Conservation (phyloP, 37 sponge, comb jelly and placozoan species). For the Halichondria panicea region DNA sequence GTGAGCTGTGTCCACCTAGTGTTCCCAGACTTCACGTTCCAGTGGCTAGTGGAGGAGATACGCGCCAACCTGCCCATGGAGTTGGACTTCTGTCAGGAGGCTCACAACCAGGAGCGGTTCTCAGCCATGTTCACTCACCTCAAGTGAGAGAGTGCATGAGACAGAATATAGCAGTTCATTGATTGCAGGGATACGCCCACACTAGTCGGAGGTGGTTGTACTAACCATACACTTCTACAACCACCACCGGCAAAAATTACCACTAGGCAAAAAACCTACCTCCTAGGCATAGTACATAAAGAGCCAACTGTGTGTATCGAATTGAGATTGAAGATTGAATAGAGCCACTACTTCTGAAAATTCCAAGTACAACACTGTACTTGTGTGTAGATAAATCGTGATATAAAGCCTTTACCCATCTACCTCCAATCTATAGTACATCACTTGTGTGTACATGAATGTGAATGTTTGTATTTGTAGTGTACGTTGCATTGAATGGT, state of each 20-base stretch:
- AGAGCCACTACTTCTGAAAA: no score
- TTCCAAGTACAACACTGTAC: no score
- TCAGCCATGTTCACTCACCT: conserved; percentile 70
- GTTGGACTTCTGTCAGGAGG: conserved; percentile 84
- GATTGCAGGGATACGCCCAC: background rate
- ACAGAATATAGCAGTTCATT: background rate
- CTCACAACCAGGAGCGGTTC: conserved; percentile 81
- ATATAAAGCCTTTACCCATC: no score
- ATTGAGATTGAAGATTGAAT: no score
- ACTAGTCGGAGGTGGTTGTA: no score
- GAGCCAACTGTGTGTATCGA: no score
- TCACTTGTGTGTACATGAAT: background rate
- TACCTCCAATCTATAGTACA: no score
- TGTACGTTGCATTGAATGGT: background rate
- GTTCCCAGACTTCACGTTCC: conserved; percentile 87
- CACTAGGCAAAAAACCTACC: no score
- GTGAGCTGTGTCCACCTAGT: conserved; percentile 60
- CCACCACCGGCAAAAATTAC: no score
- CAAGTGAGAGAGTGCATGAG: conserved; percentile 17
- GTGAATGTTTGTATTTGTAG: conserved; percentile 1
- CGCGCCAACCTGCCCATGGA: conserved; percentile 87
- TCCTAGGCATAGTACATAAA: no score
- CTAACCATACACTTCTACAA: no score
- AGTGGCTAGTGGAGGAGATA: conserved; percentile 82
- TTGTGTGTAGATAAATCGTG: no score